These are phyloP conservation scores for Melieria picta DNA, from an alignment of 2,888 invertebrate genomes.

Conservation along the genomic window DNA sequence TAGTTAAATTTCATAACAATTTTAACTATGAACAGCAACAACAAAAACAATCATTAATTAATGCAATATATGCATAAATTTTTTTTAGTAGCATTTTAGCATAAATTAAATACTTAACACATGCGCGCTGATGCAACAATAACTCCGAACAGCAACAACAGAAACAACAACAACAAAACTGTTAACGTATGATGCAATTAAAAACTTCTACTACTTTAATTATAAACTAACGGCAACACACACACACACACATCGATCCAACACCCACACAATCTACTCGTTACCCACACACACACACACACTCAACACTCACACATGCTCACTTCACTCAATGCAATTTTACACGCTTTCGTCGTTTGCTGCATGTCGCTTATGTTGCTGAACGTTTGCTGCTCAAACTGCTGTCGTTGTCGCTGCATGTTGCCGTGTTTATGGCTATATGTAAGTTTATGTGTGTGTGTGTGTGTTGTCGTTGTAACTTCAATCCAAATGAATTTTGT, in stretches of 20 bases:
- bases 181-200: constrained; percentile 18
- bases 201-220: constrained; percentile 35
- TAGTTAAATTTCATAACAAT: no score
- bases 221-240: constrained; percentile 15
- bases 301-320: neutral
- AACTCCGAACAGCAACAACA: neutral
- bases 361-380: no score
- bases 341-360: neutral
- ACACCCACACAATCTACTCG: neutral
- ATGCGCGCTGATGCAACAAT: neutral
- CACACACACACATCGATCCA: constrained; percentile 11
- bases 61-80: no score
- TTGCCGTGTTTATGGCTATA: neutral
- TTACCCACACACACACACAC: neutral
- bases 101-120: constrained; percentile 21
- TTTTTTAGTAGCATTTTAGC: constrained; percentile 9
- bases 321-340: constrained; percentile 7
- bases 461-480: constrained; percentile 4
- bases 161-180: no score
- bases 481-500: constrained; percentile 27
- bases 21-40: no score
- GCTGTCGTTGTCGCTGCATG: neutral
- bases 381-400: neutral
- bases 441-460: no score
- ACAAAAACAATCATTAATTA: no score